Percentiles rank a stretch among this genome's conserved stretches.
Evolutionary conservation across 2,797 vertebrate species (phyloP).

Genomic region (Chelmon rostratus): DNA sequence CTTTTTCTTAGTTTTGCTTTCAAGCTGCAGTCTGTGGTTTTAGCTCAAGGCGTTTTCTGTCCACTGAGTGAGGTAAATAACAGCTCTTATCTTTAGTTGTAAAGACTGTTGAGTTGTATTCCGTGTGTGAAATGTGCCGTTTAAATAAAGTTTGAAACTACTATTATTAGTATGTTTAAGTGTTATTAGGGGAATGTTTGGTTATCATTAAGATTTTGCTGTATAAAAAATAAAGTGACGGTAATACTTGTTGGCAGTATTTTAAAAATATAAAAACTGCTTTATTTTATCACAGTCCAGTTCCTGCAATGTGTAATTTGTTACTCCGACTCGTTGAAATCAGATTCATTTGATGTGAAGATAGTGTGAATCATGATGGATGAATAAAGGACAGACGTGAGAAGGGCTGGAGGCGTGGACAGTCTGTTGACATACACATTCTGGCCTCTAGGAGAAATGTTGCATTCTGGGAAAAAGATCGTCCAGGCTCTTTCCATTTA

Average conservation of each 20-base stretch:
- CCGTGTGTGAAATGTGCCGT: background rate
- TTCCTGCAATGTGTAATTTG: background rate
- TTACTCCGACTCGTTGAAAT: background rate
- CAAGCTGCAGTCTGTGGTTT: background rate
- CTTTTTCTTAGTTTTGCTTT: background rate
- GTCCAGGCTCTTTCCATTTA: constrained; percentile 10
- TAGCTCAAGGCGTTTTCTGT: background rate
- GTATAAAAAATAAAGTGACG: background rate
- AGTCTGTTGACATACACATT: constrained; percentile 46
- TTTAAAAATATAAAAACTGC: background rate
- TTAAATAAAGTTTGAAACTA: background rate
- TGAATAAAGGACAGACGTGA: constrained; percentile 50
- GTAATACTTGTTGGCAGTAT: background rate
- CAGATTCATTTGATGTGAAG: constrained; percentile 21
- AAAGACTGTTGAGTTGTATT: background rate
- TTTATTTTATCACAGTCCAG: background rate
- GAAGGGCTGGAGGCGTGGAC: constrained; percentile 45
- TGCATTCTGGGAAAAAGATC: constrained; percentile 54
- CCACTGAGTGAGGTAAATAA: background rate
- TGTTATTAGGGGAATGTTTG: background rate
- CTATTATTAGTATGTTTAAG: background rate
- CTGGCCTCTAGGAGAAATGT: constrained; percentile 20
- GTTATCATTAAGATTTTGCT: background rate
- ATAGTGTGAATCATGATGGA: constrained; percentile 50
- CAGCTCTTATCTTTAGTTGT: too few species aligned